Evolutionary conservation across 2,888 invertebrate species (phyloP), one percentile per base, ranked within the genome.

Genomic region (Drosophila cognata): DNA sequence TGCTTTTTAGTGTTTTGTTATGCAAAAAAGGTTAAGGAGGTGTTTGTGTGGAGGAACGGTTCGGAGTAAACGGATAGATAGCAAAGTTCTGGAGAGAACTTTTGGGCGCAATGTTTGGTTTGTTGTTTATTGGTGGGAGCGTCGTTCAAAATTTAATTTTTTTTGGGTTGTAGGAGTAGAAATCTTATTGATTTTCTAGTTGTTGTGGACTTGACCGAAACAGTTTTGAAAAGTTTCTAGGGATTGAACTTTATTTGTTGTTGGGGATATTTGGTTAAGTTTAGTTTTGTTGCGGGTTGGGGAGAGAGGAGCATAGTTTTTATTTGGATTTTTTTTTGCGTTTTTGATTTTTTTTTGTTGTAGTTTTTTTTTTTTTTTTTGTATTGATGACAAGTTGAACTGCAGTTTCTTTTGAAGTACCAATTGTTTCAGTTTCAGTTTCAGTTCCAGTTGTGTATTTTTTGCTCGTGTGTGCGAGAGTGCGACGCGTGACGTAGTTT

Each of bases 21-120:
- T 89, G 79, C 74, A 82, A 90, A 76, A 82, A 86, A 89, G 91
- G 91, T 91, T 92, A 92, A 92, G 92, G 92, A 91, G 89, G 91
- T 89, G 85, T 82, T 87, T 88, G 82, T 85, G 88, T 85, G 85
- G 81, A 89, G 89, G 85, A 85, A 81, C 85, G 85, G 88, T 85
- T 56, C 85, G 85, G 85, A 84, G 84, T 84, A 73, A 71, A 80
- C 84, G 87, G 84, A 84, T 80, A 76, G 63, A 74, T 66, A 72
- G 71, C 79, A 83, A 69, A 83, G 71, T 72, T 81, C 72, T 50
- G 63, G 29, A 61, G 43, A 65, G 74, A 71, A 71, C 86, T 83
- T 79, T 74, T 78, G 71, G 46, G 50, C 59, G 78, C 74, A 75
- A 65, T 74, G 50, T 68, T 77, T 78, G 78, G 70, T 79, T 66